Evolutionary conservation across 2,888 invertebrate species (phyloP), one percentile per base, ranked within the genome.

Genomic region (Hydrotaea diabolus): DNA sequence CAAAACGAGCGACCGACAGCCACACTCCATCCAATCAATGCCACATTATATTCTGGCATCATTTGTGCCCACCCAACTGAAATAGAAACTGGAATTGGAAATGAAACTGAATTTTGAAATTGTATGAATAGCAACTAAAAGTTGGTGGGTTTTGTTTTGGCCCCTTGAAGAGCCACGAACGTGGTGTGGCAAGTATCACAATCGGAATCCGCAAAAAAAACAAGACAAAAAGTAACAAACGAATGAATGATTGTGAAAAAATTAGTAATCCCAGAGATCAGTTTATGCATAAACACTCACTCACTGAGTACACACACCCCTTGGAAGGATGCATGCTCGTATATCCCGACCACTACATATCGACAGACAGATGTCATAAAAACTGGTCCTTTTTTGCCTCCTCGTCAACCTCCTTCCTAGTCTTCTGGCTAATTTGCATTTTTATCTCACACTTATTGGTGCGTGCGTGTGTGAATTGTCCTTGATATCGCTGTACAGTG

Each of bases 21-120:
- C n/a, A n/a, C n/a, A n/a, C n/a, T n/a, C n/a, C n/a, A n/a, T 81
- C 80, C 78, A 81, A 78, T 84, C 84, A 84, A 81, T 81, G 77
- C 72, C 49, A n/a, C n/a, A 31, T 31, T 31, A 31, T 31, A n/a
- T 31, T 31, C 49, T 3, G n/a, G n/a, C 49, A 49, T 13, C 80
- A 75, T 46, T 80, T 80, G 80, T 77, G 83, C 74, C 80, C 2
- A 8, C 36, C 43, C 2, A 8, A 43, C 43, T 43, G 43, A 43
- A 43, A 43, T 43, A 43, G 43, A 43, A 43, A 49, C 49, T n/a
- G 49, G 9, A 39, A 53, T 53, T 21, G 19, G 7, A 55, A 21
- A 5, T 21, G 39, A 55, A 55, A 55, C 23, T 21, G 5, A 55
- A 55, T n/a, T 31, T 31, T 31, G 31, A 31, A 31, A 31, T 31